phyloP scores from a whole-genome alignment of 1,140 invertebrate genomes.

The Platyscapa corneri region DNA sequence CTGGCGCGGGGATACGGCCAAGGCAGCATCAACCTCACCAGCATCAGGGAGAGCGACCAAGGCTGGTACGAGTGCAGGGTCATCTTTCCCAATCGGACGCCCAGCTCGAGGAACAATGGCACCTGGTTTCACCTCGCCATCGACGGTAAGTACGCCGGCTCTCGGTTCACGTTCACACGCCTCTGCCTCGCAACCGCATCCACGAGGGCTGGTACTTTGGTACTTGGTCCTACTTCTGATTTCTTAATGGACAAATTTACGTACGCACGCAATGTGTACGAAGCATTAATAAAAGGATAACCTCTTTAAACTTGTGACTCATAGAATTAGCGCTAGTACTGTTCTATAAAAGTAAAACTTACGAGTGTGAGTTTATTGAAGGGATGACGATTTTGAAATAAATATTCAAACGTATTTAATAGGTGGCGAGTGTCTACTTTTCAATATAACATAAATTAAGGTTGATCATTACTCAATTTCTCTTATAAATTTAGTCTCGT shows the following conservation, averaged over 20 bases:
- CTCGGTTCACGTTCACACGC: not conserved
- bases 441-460: too few relatives aligned
- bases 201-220: not conserved
- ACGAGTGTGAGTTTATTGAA: too few relatives aligned
- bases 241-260: too few relatives aligned
- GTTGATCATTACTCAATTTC: not conserved
- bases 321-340: too few relatives aligned
- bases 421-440: too few relatives aligned
- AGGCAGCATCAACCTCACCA: conserved; percentile 92
- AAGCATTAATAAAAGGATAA: too few relatives aligned
- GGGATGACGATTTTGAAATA: too few relatives aligned
- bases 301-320: too few relatives aligned
- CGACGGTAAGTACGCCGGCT: conserved; percentile 78
- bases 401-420: too few relatives aligned
- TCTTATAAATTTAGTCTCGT: not conserved
- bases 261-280: too few relatives aligned
- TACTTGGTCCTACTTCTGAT: too few relatives aligned
- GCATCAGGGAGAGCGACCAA: conserved; percentile 89
- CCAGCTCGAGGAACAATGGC: conserved; percentile 87
- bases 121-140: conserved; percentile 91
- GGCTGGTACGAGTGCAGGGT: conserved; percentile 95
- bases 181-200: not conserved
- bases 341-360: too few relatives aligned
- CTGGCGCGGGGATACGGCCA: conserved; percentile 77
- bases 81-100: conserved; percentile 90